A percentile compares a stretch with the other conserved stretches of the same genome.
These are phyloP conservation scores for Ageneiosus marmoratus DNA, from an alignment of 2,113 vertebrate species.

Conservation along the genomic window DNA sequence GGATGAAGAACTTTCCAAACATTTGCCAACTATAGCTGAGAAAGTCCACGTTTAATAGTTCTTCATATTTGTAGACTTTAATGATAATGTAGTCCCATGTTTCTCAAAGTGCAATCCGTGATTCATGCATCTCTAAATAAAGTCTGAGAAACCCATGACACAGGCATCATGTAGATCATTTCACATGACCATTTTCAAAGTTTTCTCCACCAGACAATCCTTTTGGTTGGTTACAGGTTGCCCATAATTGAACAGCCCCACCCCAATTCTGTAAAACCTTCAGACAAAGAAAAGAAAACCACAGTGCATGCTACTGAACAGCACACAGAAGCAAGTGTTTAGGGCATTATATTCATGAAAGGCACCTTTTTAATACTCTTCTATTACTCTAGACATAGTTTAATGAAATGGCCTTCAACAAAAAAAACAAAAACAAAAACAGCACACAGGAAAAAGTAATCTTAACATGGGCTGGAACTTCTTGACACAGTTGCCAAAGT, in stretches of 20 bases:
- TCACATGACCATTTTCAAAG: neutral
- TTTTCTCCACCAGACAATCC: neutral
- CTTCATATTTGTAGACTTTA: neutral
- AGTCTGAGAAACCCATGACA: neutral
- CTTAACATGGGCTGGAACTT: neutral
- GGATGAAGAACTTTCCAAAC: neutral
- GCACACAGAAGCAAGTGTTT: neutral
- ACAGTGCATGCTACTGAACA: neutral
- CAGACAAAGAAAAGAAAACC: neutral
- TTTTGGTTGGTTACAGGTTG: neutral
- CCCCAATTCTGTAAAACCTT: neutral
- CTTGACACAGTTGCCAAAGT: neutral
- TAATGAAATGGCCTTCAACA: neutral
- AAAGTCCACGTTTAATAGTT: neutral
- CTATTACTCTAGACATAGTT: neutral
- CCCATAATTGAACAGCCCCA: neutral
- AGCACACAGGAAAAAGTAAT: neutral
- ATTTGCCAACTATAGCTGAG: neutral
- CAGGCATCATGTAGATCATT: neutral
- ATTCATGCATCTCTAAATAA: neutral
- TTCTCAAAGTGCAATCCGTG: neutral
- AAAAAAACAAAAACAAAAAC: neutral
- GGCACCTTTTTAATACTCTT: neutral
- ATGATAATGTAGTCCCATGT: neutral
- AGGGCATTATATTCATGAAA: neutral